Conservation (phyloP, 2,797 vertebrate species). For the Pangasius krempfi region DNA sequence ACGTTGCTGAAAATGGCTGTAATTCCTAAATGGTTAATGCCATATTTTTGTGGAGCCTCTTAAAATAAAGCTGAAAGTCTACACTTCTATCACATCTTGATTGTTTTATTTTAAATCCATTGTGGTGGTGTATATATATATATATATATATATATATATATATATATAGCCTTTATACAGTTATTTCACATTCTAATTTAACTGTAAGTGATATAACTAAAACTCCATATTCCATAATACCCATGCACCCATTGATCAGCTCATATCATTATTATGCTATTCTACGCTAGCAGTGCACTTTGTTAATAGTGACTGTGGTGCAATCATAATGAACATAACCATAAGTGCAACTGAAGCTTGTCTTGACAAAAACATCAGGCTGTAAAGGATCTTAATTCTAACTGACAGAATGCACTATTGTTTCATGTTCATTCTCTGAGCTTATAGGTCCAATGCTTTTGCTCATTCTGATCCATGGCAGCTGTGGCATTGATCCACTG, state of each 20-base stretch:
- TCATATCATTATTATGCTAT: neutral
- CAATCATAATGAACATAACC: neutral
- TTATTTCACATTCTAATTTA: neutral
- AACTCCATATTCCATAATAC: neutral
- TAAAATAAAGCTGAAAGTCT: no score
- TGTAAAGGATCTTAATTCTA: neutral
- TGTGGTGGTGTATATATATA: no score
- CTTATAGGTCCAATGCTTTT: conserved; percentile 18
- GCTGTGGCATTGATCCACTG: conserved; percentile 13
- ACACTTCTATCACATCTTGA: no score
- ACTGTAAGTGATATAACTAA: neutral
- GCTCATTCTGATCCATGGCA: conserved; percentile 25
- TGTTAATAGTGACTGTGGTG: neutral
- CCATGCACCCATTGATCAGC: neutral
- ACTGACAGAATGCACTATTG: neutral
- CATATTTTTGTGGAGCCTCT: no score
- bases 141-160: no score
- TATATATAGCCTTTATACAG: no score
- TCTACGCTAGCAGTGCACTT: neutral
- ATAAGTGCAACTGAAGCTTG: neutral
- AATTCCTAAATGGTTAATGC: no score
- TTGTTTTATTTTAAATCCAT: no score
- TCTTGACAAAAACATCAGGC: neutral
- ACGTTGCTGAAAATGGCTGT: no score
- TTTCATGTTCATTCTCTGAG: neutral